A percentile compares a stretch with the other conserved stretches of the same genome.
Conservation (phyloP, 2,113 vertebrate species). For the Lagopus muta region DNA sequence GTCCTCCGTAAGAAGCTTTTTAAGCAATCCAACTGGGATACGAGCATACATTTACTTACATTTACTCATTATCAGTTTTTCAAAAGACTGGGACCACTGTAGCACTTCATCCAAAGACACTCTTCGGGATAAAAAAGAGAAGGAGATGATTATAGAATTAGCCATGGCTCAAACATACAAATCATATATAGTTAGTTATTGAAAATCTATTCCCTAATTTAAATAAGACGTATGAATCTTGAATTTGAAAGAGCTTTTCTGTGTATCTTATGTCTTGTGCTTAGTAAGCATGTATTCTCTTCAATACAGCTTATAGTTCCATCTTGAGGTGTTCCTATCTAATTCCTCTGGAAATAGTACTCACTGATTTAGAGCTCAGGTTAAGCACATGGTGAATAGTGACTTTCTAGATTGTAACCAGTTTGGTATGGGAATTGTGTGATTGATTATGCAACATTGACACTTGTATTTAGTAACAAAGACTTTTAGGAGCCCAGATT, state of each 20-base stretch:
- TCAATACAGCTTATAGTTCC: not conserved
- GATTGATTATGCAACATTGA: not conserved
- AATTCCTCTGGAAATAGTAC: not conserved
- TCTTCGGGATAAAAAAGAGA: slow-evolving; percentile 44
- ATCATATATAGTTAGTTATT: not conserved
- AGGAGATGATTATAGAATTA: not conserved
- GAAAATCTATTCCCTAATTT: not conserved
- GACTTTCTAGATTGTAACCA: not conserved
- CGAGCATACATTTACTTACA: slow-evolving; percentile 41
- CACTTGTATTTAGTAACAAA: not conserved
- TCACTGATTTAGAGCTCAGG: not conserved
- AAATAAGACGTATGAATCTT: not conserved
- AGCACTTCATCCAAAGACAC: slow-evolving; percentile 66
- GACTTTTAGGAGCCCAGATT: not conserved
- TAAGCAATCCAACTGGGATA: not conserved
- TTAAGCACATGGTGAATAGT: not conserved
- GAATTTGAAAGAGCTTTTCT: not conserved
- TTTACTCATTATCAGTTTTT: slow-evolving; percentile 73
- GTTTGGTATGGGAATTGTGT: not conserved
- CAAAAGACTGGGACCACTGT: slow-evolving; percentile 71
- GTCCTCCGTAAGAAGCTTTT: not conserved
- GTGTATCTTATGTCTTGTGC: not conserved
- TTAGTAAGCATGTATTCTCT: not conserved
- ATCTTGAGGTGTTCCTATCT: not conserved
- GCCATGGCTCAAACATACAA: not conserved